Evolutionary conservation across 2,888 invertebrate genomes (phyloP).

Genomic region (Patella caerulea): DNA sequence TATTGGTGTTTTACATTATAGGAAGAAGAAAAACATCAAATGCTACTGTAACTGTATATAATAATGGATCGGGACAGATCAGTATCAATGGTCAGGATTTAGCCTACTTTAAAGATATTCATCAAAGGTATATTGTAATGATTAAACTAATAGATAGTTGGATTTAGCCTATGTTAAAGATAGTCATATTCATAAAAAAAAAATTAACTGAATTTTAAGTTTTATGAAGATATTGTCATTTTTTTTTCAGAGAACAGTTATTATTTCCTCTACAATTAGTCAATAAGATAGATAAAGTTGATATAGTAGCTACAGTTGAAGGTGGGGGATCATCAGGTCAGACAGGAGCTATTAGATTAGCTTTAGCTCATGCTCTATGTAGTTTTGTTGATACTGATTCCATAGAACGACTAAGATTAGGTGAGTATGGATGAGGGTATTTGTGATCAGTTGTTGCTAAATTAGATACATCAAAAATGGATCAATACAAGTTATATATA

Average conservation of each 20-base stretch:
- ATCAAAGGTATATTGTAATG: constrained; percentile 72
- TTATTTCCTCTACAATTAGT: constrained; percentile 89
- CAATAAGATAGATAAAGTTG: constrained; percentile 83
- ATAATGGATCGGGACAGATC: constrained; percentile 87
- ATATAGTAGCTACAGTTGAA: constrained; percentile 79
- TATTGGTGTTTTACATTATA: constrained; percentile 23
- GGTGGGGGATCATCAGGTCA: constrained; percentile 78
- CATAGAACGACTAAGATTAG: constrained; percentile 88
- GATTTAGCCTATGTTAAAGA: not conserved
- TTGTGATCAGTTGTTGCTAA: not conserved
- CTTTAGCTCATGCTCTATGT: constrained; percentile 85
- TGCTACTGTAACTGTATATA: constrained; percentile 84
- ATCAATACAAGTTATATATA: not conserved
- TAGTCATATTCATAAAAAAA: too few relatives aligned
- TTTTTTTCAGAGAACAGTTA: constrained; percentile 75
- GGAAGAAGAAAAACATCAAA: constrained; percentile 64
- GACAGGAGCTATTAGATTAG: constrained; percentile 91
- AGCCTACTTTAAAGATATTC: constrained; percentile 80
- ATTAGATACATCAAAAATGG: too few relatives aligned
- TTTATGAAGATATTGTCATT: constrained; percentile 1
- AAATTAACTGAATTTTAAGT: too few relatives aligned
- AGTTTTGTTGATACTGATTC: constrained; percentile 85
- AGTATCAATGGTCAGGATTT: constrained; percentile 86
- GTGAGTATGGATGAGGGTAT: constrained; percentile 72
- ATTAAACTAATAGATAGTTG: not conserved